phyloP scores from a whole-genome alignment of 2,888 invertebrate species.

The Lamproptera curius region DNA sequence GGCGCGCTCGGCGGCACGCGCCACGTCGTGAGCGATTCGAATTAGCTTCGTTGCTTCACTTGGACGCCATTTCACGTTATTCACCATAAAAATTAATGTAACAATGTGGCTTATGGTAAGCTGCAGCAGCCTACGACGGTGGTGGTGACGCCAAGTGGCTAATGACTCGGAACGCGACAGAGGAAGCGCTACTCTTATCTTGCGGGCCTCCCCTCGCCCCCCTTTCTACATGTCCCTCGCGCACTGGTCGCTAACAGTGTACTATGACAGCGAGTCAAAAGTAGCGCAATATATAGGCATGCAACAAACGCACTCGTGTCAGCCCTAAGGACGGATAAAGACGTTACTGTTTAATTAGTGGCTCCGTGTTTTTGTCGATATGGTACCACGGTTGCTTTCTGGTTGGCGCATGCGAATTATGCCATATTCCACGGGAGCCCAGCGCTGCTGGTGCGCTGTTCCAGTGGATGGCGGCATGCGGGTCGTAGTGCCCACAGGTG shows the following conservation, averaged over 20 bases:
- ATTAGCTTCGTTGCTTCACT: too few relatives aligned
- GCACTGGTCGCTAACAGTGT: too few relatives aligned
- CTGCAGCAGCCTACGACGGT: constrained; percentile 13
- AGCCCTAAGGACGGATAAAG: too few relatives aligned
- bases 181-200: constrained; percentile 60
- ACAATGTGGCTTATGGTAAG: neutral
- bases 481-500: neutral
- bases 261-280: too few relatives aligned
- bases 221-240: too few relatives aligned
- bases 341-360: too few relatives aligned
- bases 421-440: neutral
- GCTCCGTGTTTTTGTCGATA: too few relatives aligned
- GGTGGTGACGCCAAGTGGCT: constrained; percentile 41
- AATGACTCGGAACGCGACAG: constrained; percentile 68
- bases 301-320: too few relatives aligned
- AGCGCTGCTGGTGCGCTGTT: neutral
- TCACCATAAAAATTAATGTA: too few relatives aligned
- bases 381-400: too few relatives aligned
- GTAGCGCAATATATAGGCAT: too few relatives aligned
- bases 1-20: constrained; percentile 15
- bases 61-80: too few relatives aligned
- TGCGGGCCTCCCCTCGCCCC: constrained; percentile 7
- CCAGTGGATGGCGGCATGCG: neutral
- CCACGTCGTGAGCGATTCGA: neutral
- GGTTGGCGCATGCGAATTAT: neutral